phyloP scores from a whole-genome alignment of 2,797 vertebrate genomes.

The Pseudochirops cupreus region DNA sequence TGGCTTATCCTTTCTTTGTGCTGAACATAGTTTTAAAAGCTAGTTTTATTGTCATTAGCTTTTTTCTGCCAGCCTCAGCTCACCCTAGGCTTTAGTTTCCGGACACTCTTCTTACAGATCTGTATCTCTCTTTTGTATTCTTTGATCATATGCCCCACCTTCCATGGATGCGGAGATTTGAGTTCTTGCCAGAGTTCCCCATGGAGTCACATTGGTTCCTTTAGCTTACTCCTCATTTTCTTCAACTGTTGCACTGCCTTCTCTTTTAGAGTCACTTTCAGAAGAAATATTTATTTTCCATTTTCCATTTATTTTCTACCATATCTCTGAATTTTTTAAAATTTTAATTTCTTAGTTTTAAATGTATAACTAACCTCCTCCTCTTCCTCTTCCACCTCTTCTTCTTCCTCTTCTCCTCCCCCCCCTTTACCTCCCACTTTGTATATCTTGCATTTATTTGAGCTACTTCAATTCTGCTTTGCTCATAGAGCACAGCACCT shows the following conservation, averaged over 20 bases:
- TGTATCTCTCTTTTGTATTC: not conserved
- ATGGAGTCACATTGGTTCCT: not conserved
- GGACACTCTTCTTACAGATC: conserved; percentile 31
- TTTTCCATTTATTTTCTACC: not conserved
- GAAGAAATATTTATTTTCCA: not conserved
- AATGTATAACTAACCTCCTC: not conserved
- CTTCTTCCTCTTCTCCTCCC: not conserved
- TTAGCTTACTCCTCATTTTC: not conserved
- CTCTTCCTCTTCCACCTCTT: not conserved
- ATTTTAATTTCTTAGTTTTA: not conserved
- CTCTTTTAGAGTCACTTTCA: not conserved
- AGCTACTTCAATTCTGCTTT: too few relatives aligned
- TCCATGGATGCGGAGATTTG: not conserved
- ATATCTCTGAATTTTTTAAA: not conserved
- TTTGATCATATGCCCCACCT: not conserved
- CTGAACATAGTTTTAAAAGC: conserved; percentile 71
- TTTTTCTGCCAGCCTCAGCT: conserved; percentile 72
- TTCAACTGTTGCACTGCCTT: not conserved
- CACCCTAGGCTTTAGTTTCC: conserved; percentile 68
- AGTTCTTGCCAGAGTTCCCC: not conserved
- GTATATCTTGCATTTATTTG: too few relatives aligned
- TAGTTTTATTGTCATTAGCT: conserved; percentile 12
- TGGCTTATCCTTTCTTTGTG: conserved; percentile 73
- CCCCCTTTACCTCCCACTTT: too few relatives aligned
- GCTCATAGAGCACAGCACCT: too few relatives aligned